phyloP scores from a whole-genome alignment of 2,113 vertebrate species.

The Eurystomus gularis region DNA sequence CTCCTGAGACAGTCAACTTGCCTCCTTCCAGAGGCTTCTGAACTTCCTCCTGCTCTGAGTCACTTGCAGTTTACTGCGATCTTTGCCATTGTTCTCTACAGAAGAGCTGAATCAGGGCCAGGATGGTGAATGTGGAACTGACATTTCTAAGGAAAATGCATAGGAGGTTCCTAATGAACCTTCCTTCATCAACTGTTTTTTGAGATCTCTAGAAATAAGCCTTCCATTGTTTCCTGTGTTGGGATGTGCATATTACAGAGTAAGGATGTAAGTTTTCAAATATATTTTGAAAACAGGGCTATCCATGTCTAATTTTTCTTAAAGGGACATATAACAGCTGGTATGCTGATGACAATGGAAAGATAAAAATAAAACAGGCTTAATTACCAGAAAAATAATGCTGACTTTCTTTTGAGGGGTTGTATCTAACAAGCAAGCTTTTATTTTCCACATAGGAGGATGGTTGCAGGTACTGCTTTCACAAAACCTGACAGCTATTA shows the following conservation, averaged over 20 bases:
- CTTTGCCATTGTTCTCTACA: background rate
- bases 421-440: background rate
- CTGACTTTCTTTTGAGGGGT: background rate
- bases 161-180: background rate
- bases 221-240: background rate
- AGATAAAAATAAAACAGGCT: constrained; percentile 46
- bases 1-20: background rate
- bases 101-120: background rate
- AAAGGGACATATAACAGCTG: constrained; percentile 39
- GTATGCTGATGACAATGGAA: constrained; percentile 27
- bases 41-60: background rate
- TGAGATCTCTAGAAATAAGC: background rate
- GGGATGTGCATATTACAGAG: background rate
- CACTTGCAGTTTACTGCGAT: background rate
- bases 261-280: background rate
- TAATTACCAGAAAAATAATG: background rate
- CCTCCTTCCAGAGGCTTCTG: background rate
- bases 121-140: background rate
- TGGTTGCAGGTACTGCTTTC: background rate
- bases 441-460: background rate
- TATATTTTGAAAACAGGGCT: constrained; percentile 35
- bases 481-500: background rate
- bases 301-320: constrained; percentile 58
- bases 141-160: background rate
- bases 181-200: background rate